These are phyloP conservation scores for Montifringilla adamsi DNA, from an alignment of 2,113 vertebrate genomes.

Conservation along the genomic window DNA sequence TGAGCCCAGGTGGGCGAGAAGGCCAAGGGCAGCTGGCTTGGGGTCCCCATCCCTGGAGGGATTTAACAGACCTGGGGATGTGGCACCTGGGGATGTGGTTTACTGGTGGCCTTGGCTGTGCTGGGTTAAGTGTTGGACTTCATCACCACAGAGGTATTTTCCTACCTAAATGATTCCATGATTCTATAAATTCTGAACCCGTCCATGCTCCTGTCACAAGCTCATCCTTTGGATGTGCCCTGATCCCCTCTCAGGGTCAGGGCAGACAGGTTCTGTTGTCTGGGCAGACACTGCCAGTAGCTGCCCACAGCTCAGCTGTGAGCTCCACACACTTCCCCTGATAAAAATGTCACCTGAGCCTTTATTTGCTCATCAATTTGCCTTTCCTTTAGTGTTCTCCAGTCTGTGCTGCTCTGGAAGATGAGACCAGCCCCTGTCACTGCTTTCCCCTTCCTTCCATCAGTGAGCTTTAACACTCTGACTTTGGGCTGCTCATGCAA, in stretches of 20 bases:
- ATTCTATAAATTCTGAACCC: not conserved
- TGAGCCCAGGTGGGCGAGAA: not conserved
- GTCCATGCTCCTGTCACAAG: not conserved
- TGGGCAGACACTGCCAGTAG: not conserved
- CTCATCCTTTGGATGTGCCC: not conserved
- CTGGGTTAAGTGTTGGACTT: not conserved
- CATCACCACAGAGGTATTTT: not conserved
- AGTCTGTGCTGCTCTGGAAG: not conserved
- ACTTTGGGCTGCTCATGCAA: conserved; percentile 53
- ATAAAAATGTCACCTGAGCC: not conserved
- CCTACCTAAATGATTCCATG: not conserved
- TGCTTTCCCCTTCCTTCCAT: not conserved
- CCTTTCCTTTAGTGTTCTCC: not conserved
- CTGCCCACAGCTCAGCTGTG: not conserved
- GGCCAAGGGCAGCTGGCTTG: not conserved
- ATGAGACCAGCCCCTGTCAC: not conserved
- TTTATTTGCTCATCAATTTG: not conserved
- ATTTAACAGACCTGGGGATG: not conserved
- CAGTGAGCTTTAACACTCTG: conserved; percentile 3
- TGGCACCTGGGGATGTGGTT: not conserved
- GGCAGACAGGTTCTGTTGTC: not conserved
- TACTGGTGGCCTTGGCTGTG: not conserved
- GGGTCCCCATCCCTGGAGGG: not conserved
- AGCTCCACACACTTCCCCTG: not conserved
- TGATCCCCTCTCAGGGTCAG: accelerated